These are phyloP conservation scores for Clarias pachynema DNA, from an alignment of 2,797 vertebrate genomes.

Conservation along the genomic window DNA sequence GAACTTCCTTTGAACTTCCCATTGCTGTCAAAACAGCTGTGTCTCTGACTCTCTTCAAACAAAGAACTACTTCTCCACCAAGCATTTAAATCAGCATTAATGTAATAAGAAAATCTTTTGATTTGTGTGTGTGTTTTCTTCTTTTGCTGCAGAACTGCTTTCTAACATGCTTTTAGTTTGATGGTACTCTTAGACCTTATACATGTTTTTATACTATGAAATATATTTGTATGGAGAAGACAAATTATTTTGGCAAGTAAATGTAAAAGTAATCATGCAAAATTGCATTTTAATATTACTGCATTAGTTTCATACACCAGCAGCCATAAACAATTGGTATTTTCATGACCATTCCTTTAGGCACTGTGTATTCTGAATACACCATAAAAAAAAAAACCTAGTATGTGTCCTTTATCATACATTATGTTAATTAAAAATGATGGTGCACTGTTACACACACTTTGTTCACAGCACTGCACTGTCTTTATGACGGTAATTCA, in stretches of 20 bases:
- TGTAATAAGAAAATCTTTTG: background rate
- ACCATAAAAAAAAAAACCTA: background rate
- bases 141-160: no score
- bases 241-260: background rate
- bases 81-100: background rate
- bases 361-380: background rate
- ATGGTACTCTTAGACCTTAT: background rate
- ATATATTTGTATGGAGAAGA: background rate
- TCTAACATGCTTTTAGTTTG: background rate
- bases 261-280: background rate
- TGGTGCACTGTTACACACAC: background rate
- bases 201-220: background rate
- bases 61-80: background rate
- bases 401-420: background rate
- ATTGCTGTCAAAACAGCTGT: background rate
- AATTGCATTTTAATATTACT: background rate
- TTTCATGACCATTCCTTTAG: background rate
- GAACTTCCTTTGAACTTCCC: no score
- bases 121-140: background rate
- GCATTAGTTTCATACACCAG: background rate
- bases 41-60: background rate
- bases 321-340: background rate
- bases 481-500: background rate
- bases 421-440: background rate
- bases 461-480: background rate